These are phyloP conservation scores for Myotis vivesi DNA, from an alignment of 2,797 vertebrate genomes.

Conservation along the genomic window DNA sequence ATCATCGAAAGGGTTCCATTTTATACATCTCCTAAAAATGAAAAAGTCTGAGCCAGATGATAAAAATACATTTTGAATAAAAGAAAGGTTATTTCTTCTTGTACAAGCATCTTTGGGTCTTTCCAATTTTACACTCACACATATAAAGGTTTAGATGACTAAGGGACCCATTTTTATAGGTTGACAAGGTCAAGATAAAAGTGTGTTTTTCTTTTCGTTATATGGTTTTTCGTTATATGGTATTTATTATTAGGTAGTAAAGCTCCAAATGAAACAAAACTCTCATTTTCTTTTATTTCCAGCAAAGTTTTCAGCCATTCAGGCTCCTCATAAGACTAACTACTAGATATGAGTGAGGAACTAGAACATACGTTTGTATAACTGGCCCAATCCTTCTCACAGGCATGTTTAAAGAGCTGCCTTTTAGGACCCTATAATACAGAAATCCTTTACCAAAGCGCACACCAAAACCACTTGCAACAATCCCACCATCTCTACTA, in stretches of 20 bases:
- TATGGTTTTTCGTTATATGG: background rate
- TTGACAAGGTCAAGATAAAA: constrained; percentile 49
- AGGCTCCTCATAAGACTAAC: background rate
- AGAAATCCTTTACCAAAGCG: background rate
- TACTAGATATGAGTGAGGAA: background rate
- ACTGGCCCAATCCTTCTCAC: background rate
- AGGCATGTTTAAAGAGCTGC: constrained; percentile 3
- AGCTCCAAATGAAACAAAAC: background rate
- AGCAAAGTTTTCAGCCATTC: background rate
- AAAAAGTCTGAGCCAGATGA: constrained; percentile 32
- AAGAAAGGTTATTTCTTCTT: constrained; percentile 18
- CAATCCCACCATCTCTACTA: background rate
- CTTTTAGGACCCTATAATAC: background rate
- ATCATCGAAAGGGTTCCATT: constrained; percentile 30
- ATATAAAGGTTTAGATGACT: background rate
- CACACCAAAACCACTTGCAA: background rate
- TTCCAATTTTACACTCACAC: background rate
- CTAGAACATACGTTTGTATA: background rate
- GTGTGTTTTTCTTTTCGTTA: background rate
- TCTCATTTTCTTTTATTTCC: constrained; percentile 6
- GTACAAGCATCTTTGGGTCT: background rate
- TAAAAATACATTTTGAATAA: constrained; percentile 26
- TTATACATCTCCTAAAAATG: constrained; percentile 36
- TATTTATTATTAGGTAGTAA: background rate
- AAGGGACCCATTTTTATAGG: constrained; percentile 18